Base-by-base conservation (phyloP, 2,888 invertebrate species). In the Chironomus tentans region DNA sequence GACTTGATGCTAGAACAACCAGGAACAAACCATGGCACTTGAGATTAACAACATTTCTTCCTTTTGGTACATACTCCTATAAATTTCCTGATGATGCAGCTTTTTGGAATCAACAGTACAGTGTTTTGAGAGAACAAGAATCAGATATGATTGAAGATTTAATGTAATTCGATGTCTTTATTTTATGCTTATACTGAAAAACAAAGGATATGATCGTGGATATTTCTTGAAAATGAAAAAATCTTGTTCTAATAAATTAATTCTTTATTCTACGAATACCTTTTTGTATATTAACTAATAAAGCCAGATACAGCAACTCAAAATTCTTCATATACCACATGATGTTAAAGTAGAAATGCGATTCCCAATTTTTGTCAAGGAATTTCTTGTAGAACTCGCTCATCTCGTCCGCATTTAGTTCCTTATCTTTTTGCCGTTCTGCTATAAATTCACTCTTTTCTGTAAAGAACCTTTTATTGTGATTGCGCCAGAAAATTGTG, bases 351-450 rank as follows among this genome's bases (percentile, higher is more conserved):
- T 86, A 83, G 0, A 91, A 83, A 82, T 95, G 95, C 0, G 85
- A 82, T 79, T 87, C 87, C 89, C 91, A 92, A 82, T 95, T 92
- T 81, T 91, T 90, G 82, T 95, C 92, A 13, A 95, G 85, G 82
- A 95, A 95, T 70, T 87, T 83, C 84, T 93, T 94, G 81, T 95
- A 95, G 83, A 95, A 95, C 24, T 90, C 88, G 79, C 95, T 94
- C 91, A 95, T 92, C 83, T 93, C 90, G 4, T 89, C 88, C 22
- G 91, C 82, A 62, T 87, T 88, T 75, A 86, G 84, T 78, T 87
- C 78, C 24, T 81, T 81, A n/a, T 77, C 84, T 73, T 85, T 84
- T 68, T 86, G 86, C 15, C 38, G 7, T 38, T 85, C 78, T 76
- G 86, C 84, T 3, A 90, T 81, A 80, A 88, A 90, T 48, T 86